Percentiles rank a stretch among this genome's conserved stretches.
phyloP scores from a whole-genome alignment of 92 coral and sea anemone genomes.

The Zoanthus solanderi region DNA sequence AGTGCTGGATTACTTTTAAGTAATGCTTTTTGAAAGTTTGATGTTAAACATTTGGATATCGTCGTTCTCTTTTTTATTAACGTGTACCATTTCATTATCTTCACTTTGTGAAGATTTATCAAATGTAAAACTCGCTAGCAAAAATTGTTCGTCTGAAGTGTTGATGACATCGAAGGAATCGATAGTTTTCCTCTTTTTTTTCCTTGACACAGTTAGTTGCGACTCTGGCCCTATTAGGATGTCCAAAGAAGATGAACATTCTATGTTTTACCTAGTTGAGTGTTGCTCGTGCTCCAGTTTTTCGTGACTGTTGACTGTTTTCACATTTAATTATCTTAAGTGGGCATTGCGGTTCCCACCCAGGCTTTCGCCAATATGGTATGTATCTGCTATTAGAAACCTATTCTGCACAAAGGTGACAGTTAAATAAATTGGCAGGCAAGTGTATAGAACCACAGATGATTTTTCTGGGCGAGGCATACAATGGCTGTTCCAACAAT shows the following conservation, averaged over 20 bases:
- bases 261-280: background rate
- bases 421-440: conserved; percentile 50
- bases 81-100: background rate
- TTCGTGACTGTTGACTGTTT: background rate
- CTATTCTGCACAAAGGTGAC: conserved; percentile 41
- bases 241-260: background rate
- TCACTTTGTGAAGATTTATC: background rate
- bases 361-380: conserved; percentile 42
- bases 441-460: conserved; percentile 48
- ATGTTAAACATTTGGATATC: background rate
- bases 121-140: background rate
- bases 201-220: too few species aligned
- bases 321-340: background rate
- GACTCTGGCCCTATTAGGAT: background rate
- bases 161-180: background rate
- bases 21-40: background rate
- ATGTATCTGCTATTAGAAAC: conserved; percentile 55
- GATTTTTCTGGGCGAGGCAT: conserved; percentile 11
- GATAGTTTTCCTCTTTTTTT: too few species aligned
- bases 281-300: background rate
- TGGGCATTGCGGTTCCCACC: conserved; percentile 62
- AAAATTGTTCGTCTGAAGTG: background rate
- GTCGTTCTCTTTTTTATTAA: background rate
- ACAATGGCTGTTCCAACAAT: conserved; percentile 38
- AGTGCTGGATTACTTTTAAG: background rate